Evolutionary conservation across 2,888 invertebrate species (phyloP).

Genomic region (Eristalis tenax): DNA sequence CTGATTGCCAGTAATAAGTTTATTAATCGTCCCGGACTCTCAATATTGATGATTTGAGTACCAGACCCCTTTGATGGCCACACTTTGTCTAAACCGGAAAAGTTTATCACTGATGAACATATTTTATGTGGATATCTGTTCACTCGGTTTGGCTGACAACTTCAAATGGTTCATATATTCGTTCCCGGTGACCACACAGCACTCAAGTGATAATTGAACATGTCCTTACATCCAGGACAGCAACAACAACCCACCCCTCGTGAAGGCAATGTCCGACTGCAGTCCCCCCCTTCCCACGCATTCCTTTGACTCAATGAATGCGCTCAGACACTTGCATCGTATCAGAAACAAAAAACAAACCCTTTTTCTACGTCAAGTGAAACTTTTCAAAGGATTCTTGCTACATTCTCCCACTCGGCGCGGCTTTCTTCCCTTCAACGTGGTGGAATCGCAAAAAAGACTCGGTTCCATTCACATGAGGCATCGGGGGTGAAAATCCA

Average conservation of each 20-base stretch:
- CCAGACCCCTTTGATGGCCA: too few relatives aligned
- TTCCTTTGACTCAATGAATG: background rate
- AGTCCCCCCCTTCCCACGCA: too few relatives aligned
- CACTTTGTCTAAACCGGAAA: too few relatives aligned
- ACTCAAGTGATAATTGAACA: background rate
- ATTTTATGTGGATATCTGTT: too few relatives aligned
- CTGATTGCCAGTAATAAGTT: too few relatives aligned
- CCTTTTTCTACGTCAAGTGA: background rate
- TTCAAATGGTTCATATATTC: too few relatives aligned
- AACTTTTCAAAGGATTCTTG: background rate
- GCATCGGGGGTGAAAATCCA: conserved; percentile 14
- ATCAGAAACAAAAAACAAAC: background rate
- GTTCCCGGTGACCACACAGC: too few relatives aligned
- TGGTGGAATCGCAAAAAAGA: conserved; percentile 10
- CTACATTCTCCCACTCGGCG: background rate
- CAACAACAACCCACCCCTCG: background rate
- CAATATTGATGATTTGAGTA: too few relatives aligned
- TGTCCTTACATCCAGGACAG: background rate
- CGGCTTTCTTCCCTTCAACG: background rate
- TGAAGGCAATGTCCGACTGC: background rate
- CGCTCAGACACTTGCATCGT: background rate
- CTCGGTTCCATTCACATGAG: conserved; percentile 42
- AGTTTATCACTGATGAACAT: too few relatives aligned
- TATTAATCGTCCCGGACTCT: too few relatives aligned
- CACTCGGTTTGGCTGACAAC: too few relatives aligned